These are phyloP conservation scores for Anneissia japonica DNA, from an alignment of 35 echinoderm and acorn worm genomes.

Conservation along the genomic window DNA sequence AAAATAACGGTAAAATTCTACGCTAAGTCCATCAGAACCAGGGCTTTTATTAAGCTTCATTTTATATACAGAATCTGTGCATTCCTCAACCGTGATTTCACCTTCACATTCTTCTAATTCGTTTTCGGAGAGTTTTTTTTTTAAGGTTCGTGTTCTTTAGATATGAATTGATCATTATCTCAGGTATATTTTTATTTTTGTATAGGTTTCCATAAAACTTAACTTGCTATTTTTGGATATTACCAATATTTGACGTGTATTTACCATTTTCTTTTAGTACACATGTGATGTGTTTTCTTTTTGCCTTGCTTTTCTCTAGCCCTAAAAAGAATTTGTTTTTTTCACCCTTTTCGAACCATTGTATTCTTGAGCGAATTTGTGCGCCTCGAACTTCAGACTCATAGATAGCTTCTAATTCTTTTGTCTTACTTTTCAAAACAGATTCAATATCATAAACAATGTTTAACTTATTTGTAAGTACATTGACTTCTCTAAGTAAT, in stretches of 20 bases:
- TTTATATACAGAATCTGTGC: neutral
- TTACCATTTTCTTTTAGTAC: neutral
- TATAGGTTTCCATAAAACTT: neutral
- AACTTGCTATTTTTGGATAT: neutral
- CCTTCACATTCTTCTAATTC: neutral
- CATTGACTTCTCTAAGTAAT: neutral
- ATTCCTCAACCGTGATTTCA: neutral
- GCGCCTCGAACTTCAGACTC: neutral
- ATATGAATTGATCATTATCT: neutral
- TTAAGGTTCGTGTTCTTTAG: neutral
- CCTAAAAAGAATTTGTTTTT: neutral
- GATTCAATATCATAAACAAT: neutral
- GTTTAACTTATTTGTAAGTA: neutral
- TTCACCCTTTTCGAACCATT: neutral
- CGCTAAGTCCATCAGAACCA: neutral
- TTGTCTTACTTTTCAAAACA: neutral
- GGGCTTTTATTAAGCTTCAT: neutral
- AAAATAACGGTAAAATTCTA: neutral
- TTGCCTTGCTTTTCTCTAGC: neutral
- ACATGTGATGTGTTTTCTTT: neutral
- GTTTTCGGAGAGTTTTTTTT: neutral
- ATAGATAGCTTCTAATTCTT: neutral
- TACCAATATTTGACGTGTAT: neutral
- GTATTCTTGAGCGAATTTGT: neutral
- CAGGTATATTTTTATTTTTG: neutral